phyloP scores from a whole-genome alignment of 2,797 vertebrate genomes.

The Chrysolophus pictus region DNA sequence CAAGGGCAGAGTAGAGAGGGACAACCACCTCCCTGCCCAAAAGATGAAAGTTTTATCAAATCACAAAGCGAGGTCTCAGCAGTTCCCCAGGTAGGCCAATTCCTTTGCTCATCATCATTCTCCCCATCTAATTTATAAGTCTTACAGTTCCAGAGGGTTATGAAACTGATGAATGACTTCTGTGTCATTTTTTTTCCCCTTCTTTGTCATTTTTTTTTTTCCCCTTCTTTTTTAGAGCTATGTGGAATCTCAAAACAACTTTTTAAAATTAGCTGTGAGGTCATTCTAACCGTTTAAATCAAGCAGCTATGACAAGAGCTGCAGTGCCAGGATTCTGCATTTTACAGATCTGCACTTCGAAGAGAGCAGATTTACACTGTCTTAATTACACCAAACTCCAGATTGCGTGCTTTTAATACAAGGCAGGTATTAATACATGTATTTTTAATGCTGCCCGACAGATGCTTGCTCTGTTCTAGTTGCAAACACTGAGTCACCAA shows the following conservation, averaged over 20 bases:
- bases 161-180: no score
- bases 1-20: no score
- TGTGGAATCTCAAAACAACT: not conserved
- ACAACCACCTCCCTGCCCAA: no score
- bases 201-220: not conserved
- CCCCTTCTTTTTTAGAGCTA: not conserved
- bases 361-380: constrained; percentile 11
- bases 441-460: constrained; percentile 13
- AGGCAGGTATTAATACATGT: not conserved
- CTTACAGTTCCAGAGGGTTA: not conserved
- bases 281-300: constrained; percentile 22
- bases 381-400: constrained; percentile 28
- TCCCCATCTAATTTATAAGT: constrained; percentile 1
- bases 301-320: constrained; percentile 13
- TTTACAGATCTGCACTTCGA: constrained; percentile 3
- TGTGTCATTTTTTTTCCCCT: no score
- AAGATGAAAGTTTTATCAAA: constrained; percentile 26
- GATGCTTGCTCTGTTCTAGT: constrained; percentile 54
- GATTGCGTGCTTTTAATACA: constrained; percentile 19
- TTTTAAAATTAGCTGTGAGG: not conserved
- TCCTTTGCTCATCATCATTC: constrained; percentile 2
- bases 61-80: not conserved
- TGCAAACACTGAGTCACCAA: constrained; percentile 50
- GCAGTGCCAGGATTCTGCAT: not conserved
- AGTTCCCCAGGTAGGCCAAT: not conserved